Evolutionary conservation across 2,888 invertebrate species (phyloP).

Genomic region (Cephus runcator): DNA sequence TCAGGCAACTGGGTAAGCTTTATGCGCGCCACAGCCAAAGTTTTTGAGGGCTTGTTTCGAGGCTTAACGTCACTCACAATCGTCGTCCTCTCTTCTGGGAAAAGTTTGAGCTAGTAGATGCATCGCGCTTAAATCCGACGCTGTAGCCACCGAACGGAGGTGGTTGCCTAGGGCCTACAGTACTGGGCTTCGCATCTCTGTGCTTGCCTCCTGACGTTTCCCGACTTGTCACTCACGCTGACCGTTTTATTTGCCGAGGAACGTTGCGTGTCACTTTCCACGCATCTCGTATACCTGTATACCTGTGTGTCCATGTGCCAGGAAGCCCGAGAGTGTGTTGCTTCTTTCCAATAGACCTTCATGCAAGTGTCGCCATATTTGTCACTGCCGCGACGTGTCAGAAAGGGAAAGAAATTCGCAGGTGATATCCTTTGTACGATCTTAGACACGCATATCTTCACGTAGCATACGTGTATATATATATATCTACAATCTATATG

Average conservation of each 20-base stretch:
- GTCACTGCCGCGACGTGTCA: neutral
- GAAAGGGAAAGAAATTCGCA: too few relatives aligned
- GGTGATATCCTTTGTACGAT: too few relatives aligned
- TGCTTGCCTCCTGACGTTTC: too few relatives aligned
- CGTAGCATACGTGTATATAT: too few relatives aligned
- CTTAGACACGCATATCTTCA: too few relatives aligned
- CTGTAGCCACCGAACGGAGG: neutral
- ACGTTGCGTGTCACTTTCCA: neutral
- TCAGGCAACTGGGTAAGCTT: neutral
- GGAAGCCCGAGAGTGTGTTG: neutral
- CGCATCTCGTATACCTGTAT: neutral
- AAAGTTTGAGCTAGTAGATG: neutral
- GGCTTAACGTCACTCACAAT: conserved; percentile 9
- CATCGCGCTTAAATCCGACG: neutral
- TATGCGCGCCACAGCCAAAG: conserved; percentile 2
- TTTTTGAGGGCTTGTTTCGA: neutral
- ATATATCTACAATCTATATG: neutral
- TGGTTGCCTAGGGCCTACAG: neutral
- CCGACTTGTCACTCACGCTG: neutral
- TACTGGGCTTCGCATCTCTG: neutral
- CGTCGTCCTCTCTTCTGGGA: neutral
- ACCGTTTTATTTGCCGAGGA: neutral
- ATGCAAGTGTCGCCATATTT: neutral
- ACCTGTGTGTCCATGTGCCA: neutral
- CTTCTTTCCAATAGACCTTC: neutral